Percentiles rank a stretch among this genome's conserved stretches.
These are phyloP conservation scores for Manduca sexta DNA, from an alignment of 1,140 invertebrate genomes.

Conservation along the genomic window DNA sequence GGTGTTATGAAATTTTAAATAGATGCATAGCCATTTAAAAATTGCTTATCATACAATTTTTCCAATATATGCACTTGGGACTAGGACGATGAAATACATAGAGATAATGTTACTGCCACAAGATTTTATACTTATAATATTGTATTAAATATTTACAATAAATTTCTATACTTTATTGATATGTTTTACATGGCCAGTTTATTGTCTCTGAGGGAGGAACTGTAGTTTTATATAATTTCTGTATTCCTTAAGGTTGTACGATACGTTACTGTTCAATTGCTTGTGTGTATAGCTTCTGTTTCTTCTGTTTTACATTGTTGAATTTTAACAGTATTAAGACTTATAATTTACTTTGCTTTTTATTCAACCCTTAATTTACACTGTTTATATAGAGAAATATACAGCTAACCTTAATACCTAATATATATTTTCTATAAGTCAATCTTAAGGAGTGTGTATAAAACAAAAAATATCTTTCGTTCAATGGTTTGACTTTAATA, in stretches of 20 bases:
- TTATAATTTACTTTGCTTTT: conserved; percentile 25
- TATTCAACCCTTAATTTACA: no score
- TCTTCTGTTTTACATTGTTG: conserved; percentile 63
- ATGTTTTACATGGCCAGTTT: no score
- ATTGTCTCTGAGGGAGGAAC: background rate
- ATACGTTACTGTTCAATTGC: conserved; percentile 46
- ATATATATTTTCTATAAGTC: no score
- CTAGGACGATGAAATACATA: conserved; percentile 6
- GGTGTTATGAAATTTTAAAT: conserved; percentile 8
- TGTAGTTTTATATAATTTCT: background rate
- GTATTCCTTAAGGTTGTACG: conserved; percentile 22
- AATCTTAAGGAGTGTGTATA: no score
- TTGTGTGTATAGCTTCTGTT: conserved; percentile 49
- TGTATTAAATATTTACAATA: no score
- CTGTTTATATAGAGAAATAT: no score
- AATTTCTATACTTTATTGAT: no score
- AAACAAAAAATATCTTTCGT: no score
- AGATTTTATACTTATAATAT: no score
- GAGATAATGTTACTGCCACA: background rate
- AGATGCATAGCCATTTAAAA: conserved; percentile 8
- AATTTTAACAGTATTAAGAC: conserved; percentile 68
- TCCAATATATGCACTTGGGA: conserved; percentile 3
- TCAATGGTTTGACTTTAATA: no score
- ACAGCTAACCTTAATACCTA: no score
- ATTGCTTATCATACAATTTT: conserved; percentile 3